Conservation (phyloP, 2,888 invertebrate species). For the Eristalinus aeneus region DNA sequence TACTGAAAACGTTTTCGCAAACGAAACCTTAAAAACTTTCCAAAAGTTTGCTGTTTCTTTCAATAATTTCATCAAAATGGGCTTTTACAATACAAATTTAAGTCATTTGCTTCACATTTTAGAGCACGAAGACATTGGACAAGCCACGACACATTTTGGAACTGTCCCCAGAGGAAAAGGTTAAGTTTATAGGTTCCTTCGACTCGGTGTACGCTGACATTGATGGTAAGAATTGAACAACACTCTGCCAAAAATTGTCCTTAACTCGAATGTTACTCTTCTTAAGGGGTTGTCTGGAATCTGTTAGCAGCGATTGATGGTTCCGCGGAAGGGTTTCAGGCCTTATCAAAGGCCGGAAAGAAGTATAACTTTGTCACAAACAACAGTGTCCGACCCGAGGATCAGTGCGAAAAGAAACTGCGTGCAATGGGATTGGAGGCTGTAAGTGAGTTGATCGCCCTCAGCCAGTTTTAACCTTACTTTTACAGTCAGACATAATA, state of each 20-base stretch:
- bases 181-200: slow-evolving; percentile 81
- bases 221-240: slow-evolving; percentile 80
- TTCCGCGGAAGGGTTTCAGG: slow-evolving; percentile 76
- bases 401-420: slow-evolving; percentile 73
- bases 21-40: too few relatives aligned
- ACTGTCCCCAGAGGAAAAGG: slow-evolving; percentile 75
- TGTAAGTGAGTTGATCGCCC: slow-evolving; percentile 57
- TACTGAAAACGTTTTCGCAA: too few relatives aligned
- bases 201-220: slow-evolving; percentile 84
- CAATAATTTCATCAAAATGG: neutral
- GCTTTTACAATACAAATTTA: too few relatives aligned
- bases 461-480: neutral
- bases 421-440: slow-evolving; percentile 74
- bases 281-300: slow-evolving; percentile 81
- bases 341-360: slow-evolving; percentile 80
- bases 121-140: slow-evolving; percentile 28
- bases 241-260: neutral
- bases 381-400: slow-evolving; percentile 77
- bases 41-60: neutral
- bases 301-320: slow-evolving; percentile 75
- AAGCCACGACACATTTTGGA: slow-evolving; percentile 74
- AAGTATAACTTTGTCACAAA: slow-evolving; percentile 80
- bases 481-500: slow-evolving; percentile 74
- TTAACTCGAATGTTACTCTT: neutral
- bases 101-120: neutral